Evolutionary conservation across 1,140 invertebrate species (phyloP).

Genomic region (Solen grandis): DNA sequence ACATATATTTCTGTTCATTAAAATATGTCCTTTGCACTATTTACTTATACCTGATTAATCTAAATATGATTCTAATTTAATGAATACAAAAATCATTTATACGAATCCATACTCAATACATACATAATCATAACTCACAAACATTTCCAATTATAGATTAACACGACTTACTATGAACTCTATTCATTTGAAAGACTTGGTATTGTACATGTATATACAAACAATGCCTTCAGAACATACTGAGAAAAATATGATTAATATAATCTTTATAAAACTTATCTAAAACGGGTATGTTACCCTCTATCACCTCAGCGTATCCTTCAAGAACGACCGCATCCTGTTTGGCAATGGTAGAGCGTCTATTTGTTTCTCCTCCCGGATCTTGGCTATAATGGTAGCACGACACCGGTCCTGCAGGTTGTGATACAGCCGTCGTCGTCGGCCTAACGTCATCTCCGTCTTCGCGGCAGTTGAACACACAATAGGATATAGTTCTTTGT

Average conservation of each 20-base stretch:
- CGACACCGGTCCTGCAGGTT: slow-evolving; percentile 85
- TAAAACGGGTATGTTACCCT: neutral
- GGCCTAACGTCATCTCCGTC: slow-evolving; percentile 86
- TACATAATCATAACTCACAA: neutral
- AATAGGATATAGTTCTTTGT: slow-evolving; percentile 86
- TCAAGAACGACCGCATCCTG: slow-evolving; percentile 72
- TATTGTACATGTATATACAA: neutral
- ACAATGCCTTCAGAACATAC: neutral
- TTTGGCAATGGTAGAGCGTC: slow-evolving; percentile 76
- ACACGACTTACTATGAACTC: neutral
- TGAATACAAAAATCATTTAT: too few relatives aligned
- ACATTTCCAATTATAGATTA: neutral
- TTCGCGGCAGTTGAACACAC: slow-evolving; percentile 89
- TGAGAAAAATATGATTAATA: neutral
- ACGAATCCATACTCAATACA: neutral
- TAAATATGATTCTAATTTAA: too few relatives aligned
- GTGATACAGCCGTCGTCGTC: slow-evolving; percentile 84
- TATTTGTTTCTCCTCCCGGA: slow-evolving; percentile 66
- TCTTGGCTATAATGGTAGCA: slow-evolving; percentile 69
- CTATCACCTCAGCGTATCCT: slow-evolving; percentile 54
- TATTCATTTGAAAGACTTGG: neutral
- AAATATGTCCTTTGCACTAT: too few relatives aligned
- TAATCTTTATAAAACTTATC: neutral
- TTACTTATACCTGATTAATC: too few relatives aligned
- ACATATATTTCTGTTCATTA: too few relatives aligned